A percentile compares a stretch with the other conserved stretches of the same genome.
Conservation (phyloP, 2,113 vertebrate species). For the Myrmecobius fasciatus region DNA sequence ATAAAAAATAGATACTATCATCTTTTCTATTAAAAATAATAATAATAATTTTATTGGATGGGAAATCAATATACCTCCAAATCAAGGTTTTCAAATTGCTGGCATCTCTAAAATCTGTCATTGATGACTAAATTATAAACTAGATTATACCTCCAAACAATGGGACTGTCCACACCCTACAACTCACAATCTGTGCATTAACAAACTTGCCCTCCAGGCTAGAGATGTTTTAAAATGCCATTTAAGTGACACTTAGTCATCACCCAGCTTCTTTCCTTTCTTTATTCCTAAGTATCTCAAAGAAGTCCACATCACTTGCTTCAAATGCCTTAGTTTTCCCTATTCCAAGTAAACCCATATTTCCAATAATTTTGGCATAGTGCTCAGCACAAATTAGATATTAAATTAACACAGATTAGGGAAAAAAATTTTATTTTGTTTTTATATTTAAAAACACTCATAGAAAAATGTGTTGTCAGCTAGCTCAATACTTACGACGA, state of each 20-base stretch:
- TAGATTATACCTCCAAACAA: not conserved
- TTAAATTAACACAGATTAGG: not conserved
- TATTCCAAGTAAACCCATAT: not conserved
- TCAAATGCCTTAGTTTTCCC: not conserved
- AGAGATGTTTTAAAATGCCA: not conserved
- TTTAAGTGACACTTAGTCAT: not conserved
- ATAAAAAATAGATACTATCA: too few species aligned
- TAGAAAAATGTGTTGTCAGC: not conserved
- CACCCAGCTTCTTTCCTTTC: not conserved
- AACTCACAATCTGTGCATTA: not conserved
- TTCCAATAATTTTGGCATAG: not conserved
- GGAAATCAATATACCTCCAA: not conserved
- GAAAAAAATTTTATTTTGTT: not conserved
- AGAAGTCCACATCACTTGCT: not conserved
- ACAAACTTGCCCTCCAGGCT: not conserved
- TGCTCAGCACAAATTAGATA: not conserved
- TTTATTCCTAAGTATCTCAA: not conserved
- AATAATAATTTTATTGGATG: not conserved
- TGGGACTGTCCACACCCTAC: too few species aligned
- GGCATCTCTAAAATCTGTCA: not conserved
- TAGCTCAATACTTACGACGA: constrained; percentile 92
- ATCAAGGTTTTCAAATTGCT: not conserved
- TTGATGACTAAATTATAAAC: not conserved
- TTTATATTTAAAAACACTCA: not conserved
- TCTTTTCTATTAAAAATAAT: too few species aligned